Conservation (phyloP, 1,140 invertebrate species). For the Drosophila paulistorum region DNA sequence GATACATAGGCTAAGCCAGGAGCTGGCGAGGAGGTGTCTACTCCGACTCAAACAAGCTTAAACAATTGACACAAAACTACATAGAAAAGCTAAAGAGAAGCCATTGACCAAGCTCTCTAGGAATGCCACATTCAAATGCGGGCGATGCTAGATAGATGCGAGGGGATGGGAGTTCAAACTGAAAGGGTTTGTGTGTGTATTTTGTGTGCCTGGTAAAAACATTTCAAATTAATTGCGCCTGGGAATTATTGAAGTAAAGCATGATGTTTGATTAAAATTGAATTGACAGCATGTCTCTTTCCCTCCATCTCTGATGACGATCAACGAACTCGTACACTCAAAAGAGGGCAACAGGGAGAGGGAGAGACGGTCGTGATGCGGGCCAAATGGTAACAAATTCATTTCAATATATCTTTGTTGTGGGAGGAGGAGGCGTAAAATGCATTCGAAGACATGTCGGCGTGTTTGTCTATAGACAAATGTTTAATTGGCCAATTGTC, state of each 20-base stretch:
- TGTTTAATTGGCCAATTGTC: slow-evolving; percentile 11
- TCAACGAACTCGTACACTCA: slow-evolving; percentile 23
- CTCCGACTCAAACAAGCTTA: slow-evolving; percentile 63
- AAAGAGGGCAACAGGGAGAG: slow-evolving; percentile 13
- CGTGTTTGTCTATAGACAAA: not conserved
- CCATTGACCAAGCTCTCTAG: slow-evolving; percentile 62
- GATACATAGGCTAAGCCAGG: no score
- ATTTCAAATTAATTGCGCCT: slow-evolving; percentile 80
- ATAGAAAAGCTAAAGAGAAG: slow-evolving; percentile 39
- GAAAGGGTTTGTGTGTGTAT: slow-evolving; percentile 32
- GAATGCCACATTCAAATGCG: slow-evolving; percentile 52
- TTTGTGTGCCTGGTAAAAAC: slow-evolving; percentile 43
- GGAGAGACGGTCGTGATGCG: slow-evolving; percentile 46
- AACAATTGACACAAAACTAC: slow-evolving; percentile 71
- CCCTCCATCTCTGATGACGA: not conserved
- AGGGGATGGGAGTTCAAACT: slow-evolving; percentile 2
- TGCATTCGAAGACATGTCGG: slow-evolving; percentile 4
- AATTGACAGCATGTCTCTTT: slow-evolving; percentile 52
- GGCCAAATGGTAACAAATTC: slow-evolving; percentile 56
- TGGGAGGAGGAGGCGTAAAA: slow-evolving; percentile 29
- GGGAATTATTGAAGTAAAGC: slow-evolving; percentile 74
- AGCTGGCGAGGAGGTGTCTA: slow-evolving; percentile 33
- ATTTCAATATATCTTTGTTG: slow-evolving; percentile 44
- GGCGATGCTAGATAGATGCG: slow-evolving; percentile 4
- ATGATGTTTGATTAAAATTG: slow-evolving; percentile 76